Evolutionary conservation across 2,797 vertebrate species (phyloP).

Genomic region (Bufotes viridis): DNA sequence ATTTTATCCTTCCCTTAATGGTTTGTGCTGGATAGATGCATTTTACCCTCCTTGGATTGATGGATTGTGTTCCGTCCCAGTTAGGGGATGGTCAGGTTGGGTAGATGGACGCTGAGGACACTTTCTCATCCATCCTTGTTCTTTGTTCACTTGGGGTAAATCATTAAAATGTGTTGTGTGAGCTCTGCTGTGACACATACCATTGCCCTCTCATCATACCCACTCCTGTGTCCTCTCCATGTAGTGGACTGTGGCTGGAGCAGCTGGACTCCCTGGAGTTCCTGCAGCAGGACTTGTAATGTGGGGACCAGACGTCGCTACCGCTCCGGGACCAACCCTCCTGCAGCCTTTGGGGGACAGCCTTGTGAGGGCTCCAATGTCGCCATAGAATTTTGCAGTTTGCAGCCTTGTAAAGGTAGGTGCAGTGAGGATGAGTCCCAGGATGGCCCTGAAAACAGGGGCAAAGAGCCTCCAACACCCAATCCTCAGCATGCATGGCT

Average conservation of each 20-base stretch:
- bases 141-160: not conserved
- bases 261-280: conserved; percentile 84
- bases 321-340: conserved; percentile 77
- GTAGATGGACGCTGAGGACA: not conserved
- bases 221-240: not conserved
- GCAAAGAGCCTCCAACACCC: not conserved
- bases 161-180: not conserved
- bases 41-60: too few relatives aligned
- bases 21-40: too few relatives aligned
- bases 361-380: conserved; percentile 78
- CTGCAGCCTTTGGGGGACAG: conserved; percentile 74
- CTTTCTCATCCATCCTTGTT: not conserved
- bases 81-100: too few relatives aligned
- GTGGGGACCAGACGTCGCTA: conserved; percentile 83
- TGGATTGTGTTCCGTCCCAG: too few relatives aligned
- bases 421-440: not conserved
- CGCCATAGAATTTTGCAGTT: conserved; percentile 84
- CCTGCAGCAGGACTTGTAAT: conserved; percentile 84
- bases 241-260: conserved; percentile 90
- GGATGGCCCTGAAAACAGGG: not conserved
- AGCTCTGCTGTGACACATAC: not conserved
- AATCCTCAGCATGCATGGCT: not conserved
- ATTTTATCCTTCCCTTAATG: too few relatives aligned
- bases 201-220: not conserved
- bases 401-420: conserved; percentile 81